These are phyloP conservation scores for Eledone cirrhosa DNA, from an alignment of 2,888 invertebrate species.

Conservation along the genomic window DNA sequence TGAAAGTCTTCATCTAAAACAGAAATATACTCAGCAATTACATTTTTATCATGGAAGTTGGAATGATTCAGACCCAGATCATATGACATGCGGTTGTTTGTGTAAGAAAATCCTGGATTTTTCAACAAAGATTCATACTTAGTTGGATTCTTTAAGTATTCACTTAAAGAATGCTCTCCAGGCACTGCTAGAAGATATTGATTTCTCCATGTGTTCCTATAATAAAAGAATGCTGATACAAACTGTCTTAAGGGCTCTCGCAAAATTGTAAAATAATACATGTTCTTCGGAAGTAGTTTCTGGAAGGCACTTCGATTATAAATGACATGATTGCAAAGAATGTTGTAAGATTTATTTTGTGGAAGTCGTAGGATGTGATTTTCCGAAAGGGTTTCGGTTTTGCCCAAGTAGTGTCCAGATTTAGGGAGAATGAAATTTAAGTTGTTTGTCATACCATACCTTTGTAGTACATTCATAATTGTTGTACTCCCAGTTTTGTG, in stretches of 20 bases:
- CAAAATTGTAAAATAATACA: constrained; percentile 44
- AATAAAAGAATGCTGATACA: constrained; percentile 45
- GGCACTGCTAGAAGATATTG: background rate
- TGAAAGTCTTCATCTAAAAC: constrained; percentile 48
- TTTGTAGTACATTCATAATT: constrained; percentile 7
- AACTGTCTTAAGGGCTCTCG: constrained; percentile 45
- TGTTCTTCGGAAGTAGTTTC: constrained; percentile 25
- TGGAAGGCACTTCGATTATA: constrained; percentile 40
- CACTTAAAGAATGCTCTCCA: background rate
- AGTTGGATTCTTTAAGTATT: background rate
- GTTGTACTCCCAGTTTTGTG: constrained; percentile 18
- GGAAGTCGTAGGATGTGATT: background rate
- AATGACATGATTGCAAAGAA: constrained; percentile 50
- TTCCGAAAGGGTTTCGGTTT: background rate
- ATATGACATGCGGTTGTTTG: constrained; percentile 52
- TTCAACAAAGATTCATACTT: background rate
- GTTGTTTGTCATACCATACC: background rate
- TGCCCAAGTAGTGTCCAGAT: constrained; percentile 8
- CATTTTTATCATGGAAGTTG: constrained; percentile 1
- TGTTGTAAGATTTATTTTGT: background rate
- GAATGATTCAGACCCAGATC: constrained; percentile 47
- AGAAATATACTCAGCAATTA: constrained; percentile 40
- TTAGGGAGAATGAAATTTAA: constrained; percentile 5
- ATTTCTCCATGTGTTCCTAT: constrained; percentile 8
- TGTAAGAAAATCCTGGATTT: constrained; percentile 35